Evolutionary conservation across 1,140 invertebrate genomes (phyloP), one percentile per base, ranked within the genome.

Genomic region (Sarcophaga peregrina): DNA sequence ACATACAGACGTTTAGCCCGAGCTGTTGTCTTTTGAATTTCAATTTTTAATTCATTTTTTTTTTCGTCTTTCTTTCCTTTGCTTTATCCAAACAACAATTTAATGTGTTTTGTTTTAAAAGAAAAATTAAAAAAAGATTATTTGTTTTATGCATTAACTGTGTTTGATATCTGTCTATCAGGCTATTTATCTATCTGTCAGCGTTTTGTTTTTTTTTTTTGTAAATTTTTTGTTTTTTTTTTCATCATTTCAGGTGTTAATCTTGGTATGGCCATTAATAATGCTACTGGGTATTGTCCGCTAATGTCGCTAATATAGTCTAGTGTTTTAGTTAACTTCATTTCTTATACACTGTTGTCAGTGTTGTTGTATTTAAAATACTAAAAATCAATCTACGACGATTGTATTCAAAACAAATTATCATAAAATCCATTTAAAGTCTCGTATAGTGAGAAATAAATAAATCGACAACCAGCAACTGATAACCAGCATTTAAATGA

Each of bases 151-250:
- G 20, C 20, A 68, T 20, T 25, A 68, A 20, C 20, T 68, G 10
- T 68, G 10, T 13, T 8, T 68, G 62, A 68, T 68, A 68, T 68
- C 62, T 68, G 62, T 17, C 17, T 68, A 68, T 68, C 62, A 20
- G n/a, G 13, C 54, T 58, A 58, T 58, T 58, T 58, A 58, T 58
- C 54, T 58, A n/a, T 58, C 54, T 58, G 54, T 58, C 54, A 58
- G 54, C 54, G 52, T 58, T 11, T 58, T 58, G 8, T 58, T 10
- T 58, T 54, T 54, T 54, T 54, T 54, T 10, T 54, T 4, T 54
- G 13, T 62, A 58, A 58, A 8, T 8, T 15, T 68, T 17, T 68
- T 58, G 25, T 4, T 37, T 37, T 37, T 37, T n/a, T 37, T 37
- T 37, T 37, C 25, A 37, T 37, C 7, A 58, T n/a, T 58, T 68